A percentile compares a stretch with the other conserved stretches of the same genome.
These are phyloP conservation scores for Phymastichus coffea DNA, from an alignment of 1,140 invertebrate species.

Conservation along the genomic window DNA sequence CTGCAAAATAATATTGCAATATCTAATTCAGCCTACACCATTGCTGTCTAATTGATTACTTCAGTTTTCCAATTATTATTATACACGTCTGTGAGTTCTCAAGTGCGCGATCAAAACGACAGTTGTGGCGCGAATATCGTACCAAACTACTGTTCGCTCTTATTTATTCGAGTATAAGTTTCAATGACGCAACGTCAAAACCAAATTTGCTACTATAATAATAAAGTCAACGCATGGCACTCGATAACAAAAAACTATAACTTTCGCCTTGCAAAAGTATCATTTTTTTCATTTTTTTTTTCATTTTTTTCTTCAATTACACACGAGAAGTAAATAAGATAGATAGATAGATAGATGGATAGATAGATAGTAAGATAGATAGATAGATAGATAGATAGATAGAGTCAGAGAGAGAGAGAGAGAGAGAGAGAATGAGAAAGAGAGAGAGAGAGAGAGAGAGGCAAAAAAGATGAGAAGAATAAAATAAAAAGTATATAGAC, in stretches of 20 bases:
- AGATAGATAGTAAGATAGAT: neutral
- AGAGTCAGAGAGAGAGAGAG: neutral
- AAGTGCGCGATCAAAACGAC: conserved; percentile 9
- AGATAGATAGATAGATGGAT: neutral
- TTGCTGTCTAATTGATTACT: conserved; percentile 5
- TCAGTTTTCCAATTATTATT: conserved; percentile 12
- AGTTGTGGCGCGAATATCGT: conserved; percentile 14
- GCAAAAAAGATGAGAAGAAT: neutral
- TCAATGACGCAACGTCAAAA: conserved; percentile 3
- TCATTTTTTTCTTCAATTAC: neutral
- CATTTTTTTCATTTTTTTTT: neutral
- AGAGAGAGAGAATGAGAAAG: neutral
- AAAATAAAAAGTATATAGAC: neutral
- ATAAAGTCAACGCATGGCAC: conserved; percentile 21
- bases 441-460: neutral
- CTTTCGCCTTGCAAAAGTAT: neutral
- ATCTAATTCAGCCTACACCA: conserved; percentile 17
- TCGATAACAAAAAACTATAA: conserved; percentile 11
- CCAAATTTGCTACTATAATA: conserved; percentile 6
- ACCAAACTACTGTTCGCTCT: conserved; percentile 6
- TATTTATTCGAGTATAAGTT: conserved; percentile 13
- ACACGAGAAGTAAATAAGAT: neutral
- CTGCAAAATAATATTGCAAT: conserved; percentile 27
- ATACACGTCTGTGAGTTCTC: conserved; percentile 6
- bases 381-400: neutral